Conservation (phyloP, 2,113 vertebrate genomes). For the Cyanistes caeruleus region DNA sequence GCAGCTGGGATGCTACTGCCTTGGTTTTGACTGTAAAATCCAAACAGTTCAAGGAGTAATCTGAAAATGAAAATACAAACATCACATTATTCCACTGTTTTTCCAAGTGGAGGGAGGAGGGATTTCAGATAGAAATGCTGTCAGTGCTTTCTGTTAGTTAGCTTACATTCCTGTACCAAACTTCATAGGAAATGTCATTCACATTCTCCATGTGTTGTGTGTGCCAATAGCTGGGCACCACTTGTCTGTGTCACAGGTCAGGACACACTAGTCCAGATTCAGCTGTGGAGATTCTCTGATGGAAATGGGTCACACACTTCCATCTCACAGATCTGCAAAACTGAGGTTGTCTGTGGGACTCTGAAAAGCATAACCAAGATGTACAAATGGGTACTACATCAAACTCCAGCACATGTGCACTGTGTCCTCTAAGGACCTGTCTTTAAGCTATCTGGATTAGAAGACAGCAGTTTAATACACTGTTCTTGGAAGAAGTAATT, state of each 20-base stretch:
- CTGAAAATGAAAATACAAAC: not conserved
- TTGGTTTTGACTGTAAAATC: not conserved
- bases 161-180: not conserved
- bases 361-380: not conserved
- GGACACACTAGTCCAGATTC: not conserved
- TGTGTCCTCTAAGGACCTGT: not conserved
- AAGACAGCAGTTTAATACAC: not conserved
- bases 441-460: not conserved
- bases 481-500: not conserved
- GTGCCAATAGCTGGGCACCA: not conserved
- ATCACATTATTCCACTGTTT: not conserved
- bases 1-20: not conserved
- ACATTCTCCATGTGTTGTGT: not conserved
- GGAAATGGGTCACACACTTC: not conserved
- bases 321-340: not conserved
- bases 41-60: not conserved
- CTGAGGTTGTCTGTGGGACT: not conserved
- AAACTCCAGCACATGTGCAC: not conserved
- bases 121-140: not conserved
- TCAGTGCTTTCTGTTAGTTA: not conserved
- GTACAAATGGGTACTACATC: not conserved
- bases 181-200: not conserved
- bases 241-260: not conserved
- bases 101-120: not conserved
- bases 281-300: not conserved